Evolutionary conservation across 1,140 invertebrate genomes (phyloP).

Genomic region (Cyphomyrmex costatus): DNA sequence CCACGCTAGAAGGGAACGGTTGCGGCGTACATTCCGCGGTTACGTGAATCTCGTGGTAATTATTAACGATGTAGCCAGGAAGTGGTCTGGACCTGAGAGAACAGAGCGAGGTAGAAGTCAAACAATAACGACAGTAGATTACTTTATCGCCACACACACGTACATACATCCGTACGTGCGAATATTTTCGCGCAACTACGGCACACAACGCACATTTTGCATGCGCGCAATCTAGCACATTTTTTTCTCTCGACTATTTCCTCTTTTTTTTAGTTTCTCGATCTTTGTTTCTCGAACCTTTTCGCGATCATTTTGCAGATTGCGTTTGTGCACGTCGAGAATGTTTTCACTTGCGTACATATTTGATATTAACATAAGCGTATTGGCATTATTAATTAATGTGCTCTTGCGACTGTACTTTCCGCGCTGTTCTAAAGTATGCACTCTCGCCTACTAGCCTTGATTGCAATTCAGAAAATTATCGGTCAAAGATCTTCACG

Average conservation of each 20-base stretch:
- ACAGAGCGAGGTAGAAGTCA: conserved; percentile 44
- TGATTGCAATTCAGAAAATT: conserved; percentile 35
- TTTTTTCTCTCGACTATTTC: conserved; percentile 10
- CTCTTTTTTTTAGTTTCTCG: conserved; percentile 7
- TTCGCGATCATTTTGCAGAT: conserved; percentile 48
- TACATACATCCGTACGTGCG: not conserved
- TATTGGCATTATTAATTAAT: conserved; percentile 69
- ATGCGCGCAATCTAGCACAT: conserved; percentile 36
- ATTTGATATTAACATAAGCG: conserved; percentile 35
- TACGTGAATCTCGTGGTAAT: conserved; percentile 61
- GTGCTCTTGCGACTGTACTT: not conserved
- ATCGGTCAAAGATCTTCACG: not conserved
- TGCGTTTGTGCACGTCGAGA: not conserved
- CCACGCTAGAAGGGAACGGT: conserved; percentile 14
- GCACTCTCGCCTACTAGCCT: conserved; percentile 5
- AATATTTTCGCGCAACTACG: conserved; percentile 24
- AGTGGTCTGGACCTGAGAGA: conserved; percentile 53
- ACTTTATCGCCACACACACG: conserved; percentile 41
- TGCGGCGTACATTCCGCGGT: conserved; percentile 52
- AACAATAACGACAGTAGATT: conserved; percentile 53
- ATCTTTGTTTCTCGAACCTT: conserved; percentile 39
- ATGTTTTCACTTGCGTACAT: not conserved
- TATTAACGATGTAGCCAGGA: conserved; percentile 59
- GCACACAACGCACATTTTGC: conserved; percentile 17
- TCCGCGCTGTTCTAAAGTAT: not conserved